A percentile compares a stretch with the other conserved stretches of the same genome.
These are phyloP conservation scores for Panagrolaimus sp. DNA, from an alignment of 1,140 invertebrate species.

Conservation along the genomic window DNA sequence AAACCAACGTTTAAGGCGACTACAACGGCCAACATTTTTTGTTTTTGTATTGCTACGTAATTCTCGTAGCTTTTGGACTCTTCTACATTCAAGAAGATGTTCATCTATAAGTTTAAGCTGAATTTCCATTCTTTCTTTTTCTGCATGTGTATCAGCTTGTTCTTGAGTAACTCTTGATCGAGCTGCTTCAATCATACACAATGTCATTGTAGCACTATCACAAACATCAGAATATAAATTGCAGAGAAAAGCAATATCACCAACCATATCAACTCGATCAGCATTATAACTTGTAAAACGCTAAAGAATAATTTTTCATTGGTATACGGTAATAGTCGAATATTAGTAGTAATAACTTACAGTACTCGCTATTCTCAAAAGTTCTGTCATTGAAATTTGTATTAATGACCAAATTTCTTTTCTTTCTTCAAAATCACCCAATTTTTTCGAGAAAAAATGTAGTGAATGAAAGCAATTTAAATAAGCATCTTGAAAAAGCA, in stretches of 20 bases:
- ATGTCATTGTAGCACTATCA: constrained; percentile 25
- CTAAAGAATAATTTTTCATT: constrained; percentile 16
- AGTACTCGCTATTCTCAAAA: constrained; percentile 6
- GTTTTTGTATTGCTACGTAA: constrained; percentile 15
- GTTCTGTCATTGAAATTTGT: constrained; percentile 6
- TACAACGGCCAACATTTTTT: neutral
- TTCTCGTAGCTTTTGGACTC: constrained; percentile 24
- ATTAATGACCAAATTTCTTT: constrained; percentile 10
- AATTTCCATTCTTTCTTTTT: constrained; percentile 14
- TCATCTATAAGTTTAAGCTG: constrained; percentile 28
- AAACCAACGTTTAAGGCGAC: constrained; percentile 8
- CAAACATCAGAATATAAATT: constrained; percentile 30
- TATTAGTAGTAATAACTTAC: constrained; percentile 10
- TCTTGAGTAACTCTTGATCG: constrained; percentile 16
- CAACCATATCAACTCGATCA: constrained; percentile 26
- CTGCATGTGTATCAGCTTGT: constrained; percentile 4
- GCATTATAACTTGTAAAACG: constrained; percentile 26
- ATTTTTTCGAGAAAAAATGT: constrained; percentile 13
- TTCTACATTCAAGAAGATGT: constrained; percentile 27
- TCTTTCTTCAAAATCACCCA: neutral
- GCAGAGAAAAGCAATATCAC: constrained; percentile 23
- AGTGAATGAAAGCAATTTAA: constrained; percentile 14
- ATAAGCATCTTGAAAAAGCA: constrained; percentile 17
- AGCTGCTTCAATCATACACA: constrained; percentile 33
- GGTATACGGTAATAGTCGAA: neutral